Conservation (phyloP, 1,140 invertebrate genomes). For the Eupristina koningsbergeri region DNA sequence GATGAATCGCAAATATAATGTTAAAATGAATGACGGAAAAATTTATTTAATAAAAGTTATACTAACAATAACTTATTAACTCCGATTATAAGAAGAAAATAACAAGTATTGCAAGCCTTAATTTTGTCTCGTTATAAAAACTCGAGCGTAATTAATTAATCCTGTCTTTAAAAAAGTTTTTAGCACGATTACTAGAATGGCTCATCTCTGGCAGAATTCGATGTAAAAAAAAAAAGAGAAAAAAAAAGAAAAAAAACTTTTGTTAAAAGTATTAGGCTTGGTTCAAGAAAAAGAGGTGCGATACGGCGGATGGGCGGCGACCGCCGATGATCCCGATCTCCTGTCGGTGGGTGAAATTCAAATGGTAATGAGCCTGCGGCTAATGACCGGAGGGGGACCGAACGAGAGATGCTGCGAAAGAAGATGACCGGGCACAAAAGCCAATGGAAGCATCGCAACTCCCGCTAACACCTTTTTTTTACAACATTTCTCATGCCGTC, state of each 20-base stretch:
- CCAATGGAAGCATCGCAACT: not conserved
- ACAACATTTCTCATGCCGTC: not conserved
- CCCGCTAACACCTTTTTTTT: not conserved
- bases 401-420: not conserved
- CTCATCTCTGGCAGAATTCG: not conserved
- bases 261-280: not conserved
- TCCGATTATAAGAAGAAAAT: too few relatives aligned
- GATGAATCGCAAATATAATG: too few relatives aligned
- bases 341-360: not conserved
- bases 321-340: not conserved
- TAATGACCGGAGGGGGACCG: not conserved
- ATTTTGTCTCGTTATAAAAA: too few relatives aligned
- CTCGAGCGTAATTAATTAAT: not conserved
- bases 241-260: not conserved
- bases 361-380: not conserved
- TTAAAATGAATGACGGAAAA: too few relatives aligned
- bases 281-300: not conserved
- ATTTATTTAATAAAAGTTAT: too few relatives aligned
- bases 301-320: not conserved
- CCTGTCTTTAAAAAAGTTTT: too few relatives aligned
- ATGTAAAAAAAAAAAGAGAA: not conserved
- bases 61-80: too few relatives aligned
- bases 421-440: not conserved
- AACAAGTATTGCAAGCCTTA: too few relatives aligned
- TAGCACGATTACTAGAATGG: not conserved